Percentiles rank a stretch among this genome's conserved stretches.
Conservation (phyloP, 1,140 invertebrate genomes). For the Drosophila aff. region DNA sequence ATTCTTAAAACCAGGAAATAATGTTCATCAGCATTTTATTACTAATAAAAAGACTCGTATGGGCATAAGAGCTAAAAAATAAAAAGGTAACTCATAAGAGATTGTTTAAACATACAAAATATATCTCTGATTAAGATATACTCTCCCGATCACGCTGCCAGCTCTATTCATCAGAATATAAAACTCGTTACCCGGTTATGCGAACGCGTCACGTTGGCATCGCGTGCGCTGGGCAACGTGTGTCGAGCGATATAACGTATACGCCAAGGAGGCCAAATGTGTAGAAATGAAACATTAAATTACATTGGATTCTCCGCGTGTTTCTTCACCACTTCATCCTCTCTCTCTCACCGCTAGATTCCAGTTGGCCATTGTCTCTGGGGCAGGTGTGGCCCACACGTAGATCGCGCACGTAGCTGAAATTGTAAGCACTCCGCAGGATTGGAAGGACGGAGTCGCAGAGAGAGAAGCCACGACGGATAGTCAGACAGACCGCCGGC, state of each 20-base stretch:
- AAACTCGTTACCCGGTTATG: slow-evolving; percentile 48
- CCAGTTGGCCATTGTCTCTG: slow-evolving; percentile 48
- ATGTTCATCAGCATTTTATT: no score
- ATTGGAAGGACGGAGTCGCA: slow-evolving; percentile 1
- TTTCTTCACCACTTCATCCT: slow-evolving; percentile 3
- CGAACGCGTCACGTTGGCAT: slow-evolving; percentile 68
- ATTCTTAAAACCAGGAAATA: no score
- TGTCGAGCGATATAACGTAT: slow-evolving; percentile 68
- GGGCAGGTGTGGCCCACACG: slow-evolving; percentile 72
- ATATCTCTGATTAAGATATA: background rate
- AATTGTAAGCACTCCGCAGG: slow-evolving; percentile 74
- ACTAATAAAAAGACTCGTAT: background rate
- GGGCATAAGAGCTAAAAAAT: background rate
- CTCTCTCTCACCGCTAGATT: background rate
- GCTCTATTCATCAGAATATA: slow-evolving; percentile 31
- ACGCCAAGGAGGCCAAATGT: slow-evolving; percentile 65
- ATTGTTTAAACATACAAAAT: background rate
- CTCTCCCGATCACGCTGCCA: slow-evolving; percentile 36
- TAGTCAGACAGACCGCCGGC: slow-evolving; percentile 57
- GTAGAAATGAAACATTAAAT: slow-evolving; percentile 81
- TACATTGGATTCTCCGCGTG: slow-evolving; percentile 55
- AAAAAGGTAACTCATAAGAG: background rate
- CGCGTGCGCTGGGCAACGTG: slow-evolving; percentile 68
- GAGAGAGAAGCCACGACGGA: slow-evolving; percentile 19
- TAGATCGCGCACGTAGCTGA: slow-evolving; percentile 69